Evolutionary conservation across 2,888 invertebrate species (phyloP).

Genomic region (Lacanobia wlatinum): DNA sequence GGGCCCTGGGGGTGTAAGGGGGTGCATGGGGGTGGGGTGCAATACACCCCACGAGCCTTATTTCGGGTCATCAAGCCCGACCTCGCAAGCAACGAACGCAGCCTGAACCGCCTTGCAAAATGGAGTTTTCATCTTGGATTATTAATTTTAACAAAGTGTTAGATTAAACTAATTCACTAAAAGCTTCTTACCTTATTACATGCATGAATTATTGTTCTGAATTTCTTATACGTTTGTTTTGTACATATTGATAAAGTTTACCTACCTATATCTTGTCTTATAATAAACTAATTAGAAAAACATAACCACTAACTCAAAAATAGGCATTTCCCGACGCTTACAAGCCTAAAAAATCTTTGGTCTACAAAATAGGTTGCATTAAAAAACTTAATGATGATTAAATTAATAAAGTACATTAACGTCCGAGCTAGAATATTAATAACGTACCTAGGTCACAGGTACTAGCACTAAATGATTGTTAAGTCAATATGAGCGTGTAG

Average conservation of each 20-base stretch:
- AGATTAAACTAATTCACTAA: conserved; percentile 72
- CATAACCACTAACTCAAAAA: background rate
- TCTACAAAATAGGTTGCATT: background rate
- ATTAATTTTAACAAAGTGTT: conserved; percentile 82
- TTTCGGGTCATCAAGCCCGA: conserved; percentile 90
- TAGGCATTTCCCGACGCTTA: background rate
- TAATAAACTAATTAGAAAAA: background rate
- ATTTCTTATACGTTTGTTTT: background rate
- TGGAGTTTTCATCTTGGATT: conserved; percentile 86
- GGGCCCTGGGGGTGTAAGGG: conserved; percentile 71
- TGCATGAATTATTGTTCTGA: conserved; percentile 37
- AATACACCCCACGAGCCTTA: conserved; percentile 86
- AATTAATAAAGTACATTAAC: conserved; percentile 45
- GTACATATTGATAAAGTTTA: background rate
- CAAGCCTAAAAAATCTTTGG: background rate
- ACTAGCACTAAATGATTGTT: conserved; percentile 61
- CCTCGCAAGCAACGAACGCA: conserved; percentile 83
- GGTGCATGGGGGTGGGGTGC: conserved; percentile 76
- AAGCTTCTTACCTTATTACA: conserved; percentile 61
- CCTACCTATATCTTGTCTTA: background rate
- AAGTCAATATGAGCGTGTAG: conserved; percentile 69
- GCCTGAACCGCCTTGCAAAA: conserved; percentile 85
- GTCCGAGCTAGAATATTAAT: conserved; percentile 47
- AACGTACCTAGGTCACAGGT: conserved; percentile 43
- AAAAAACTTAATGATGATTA: conserved; percentile 38